These are phyloP conservation scores for Myanophis thanlyinensis DNA, from an alignment of 2,113 vertebrate genomes.

Conservation along the genomic window DNA sequence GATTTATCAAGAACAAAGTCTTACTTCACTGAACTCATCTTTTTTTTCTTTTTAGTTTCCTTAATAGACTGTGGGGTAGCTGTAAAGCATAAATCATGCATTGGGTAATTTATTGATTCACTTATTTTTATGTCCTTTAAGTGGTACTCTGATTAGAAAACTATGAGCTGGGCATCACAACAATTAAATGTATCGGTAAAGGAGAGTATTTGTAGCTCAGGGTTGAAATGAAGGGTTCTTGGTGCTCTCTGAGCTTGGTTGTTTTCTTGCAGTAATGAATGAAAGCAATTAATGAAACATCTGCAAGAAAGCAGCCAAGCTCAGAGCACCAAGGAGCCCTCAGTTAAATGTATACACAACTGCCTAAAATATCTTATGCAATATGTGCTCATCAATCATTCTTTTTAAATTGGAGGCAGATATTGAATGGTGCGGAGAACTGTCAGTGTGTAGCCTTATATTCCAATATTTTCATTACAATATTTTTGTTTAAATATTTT, in stretches of 20 bases:
- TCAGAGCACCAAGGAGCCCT: too few relatives aligned
- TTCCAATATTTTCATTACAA: background rate
- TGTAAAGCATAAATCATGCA: background rate
- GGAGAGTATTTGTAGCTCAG: too few relatives aligned
- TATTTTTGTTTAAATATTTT: background rate
- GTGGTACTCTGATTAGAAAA: background rate
- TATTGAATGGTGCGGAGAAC: background rate
- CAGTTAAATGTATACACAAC: background rate
- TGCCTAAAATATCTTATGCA: background rate
- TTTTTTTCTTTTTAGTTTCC: background rate
- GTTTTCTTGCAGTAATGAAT: too few relatives aligned
- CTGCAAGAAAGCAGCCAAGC: too few relatives aligned
- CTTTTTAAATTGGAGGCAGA: background rate
- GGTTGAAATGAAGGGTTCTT: too few relatives aligned
- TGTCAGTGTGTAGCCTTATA: background rate
- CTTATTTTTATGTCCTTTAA: background rate
- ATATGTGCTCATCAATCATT: background rate
- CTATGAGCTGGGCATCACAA: background rate
- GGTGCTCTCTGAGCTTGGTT: too few relatives aligned
- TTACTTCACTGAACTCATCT: background rate
- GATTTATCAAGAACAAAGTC: background rate
- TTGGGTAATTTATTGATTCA: background rate
- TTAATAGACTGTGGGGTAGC: background rate
- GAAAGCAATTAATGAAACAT: too few relatives aligned
- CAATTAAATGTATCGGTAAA: background rate